Evolutionary conservation across 2,797 vertebrate genomes (phyloP), one percentile per base, ranked within the genome.

Genomic region (Hydrolagus colliei): DNA sequence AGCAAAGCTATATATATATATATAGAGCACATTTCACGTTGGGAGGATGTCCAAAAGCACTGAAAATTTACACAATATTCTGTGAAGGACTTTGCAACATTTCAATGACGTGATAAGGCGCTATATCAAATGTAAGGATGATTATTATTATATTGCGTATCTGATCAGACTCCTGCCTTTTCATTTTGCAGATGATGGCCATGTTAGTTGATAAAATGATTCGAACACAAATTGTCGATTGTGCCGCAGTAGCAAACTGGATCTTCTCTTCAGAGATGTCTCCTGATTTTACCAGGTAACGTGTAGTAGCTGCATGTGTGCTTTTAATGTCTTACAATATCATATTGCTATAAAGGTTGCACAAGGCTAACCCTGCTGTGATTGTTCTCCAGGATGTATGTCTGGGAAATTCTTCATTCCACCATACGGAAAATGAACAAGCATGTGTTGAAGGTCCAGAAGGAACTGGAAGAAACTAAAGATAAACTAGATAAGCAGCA

Each of bases 341-440:
- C 87, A 85, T 85, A 86, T 88, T 41, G 85, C 87, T 71, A 35
- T 89, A 32, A 22, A 14, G 86, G 16, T 20, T 61, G 27, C 18
- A 72, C 8, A 5, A 13, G 22, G 16, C 22, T 76, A 86, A 84
- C 65, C 9, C 13, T 35, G 13, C 22, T 84, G 4, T 72, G 52
- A 27, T 41, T 82, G 22, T 20, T 27, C 32, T 77, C 2, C 59
- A 99, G 98, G 90, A 95, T 99, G 87, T 99, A 96, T 86, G 91
- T 96, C 80, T 99, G 98, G 98, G 98, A 99, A 93, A 98, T 97
- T 86, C 92, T 99, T 73, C 97, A 99, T 90, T 99, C 98, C 20
- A 99, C 98, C 82, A 97, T 99, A 89, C 94, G 98, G 27, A 99
- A 99, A 91, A 99, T 99, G 98, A 97, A 98, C 92, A 99, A 99